Evolutionary conservation across 1,140 invertebrate genomes (phyloP), one percentile per base, ranked within the genome.

Genomic region (Euschistus heros): DNA sequence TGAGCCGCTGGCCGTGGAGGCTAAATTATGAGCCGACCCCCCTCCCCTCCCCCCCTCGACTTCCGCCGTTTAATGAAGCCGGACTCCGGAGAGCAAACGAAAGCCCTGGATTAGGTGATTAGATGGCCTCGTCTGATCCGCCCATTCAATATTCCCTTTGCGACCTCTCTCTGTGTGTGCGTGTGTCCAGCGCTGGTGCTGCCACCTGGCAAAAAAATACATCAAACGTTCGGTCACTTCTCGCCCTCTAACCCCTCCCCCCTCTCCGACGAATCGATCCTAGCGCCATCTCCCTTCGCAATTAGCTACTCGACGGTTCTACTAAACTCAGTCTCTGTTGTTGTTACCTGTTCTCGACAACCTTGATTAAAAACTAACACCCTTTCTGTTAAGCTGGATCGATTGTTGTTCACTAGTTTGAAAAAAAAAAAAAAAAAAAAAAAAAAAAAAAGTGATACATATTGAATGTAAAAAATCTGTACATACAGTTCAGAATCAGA

Each of bases 201-300:
- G n/a, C n/a, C 54, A 57, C 54, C 54, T 57, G 54, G 15, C 54
- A 57, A 57, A 57, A 57, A 57, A 57, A 57, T 57, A 57, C 54
- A 57, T 57, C 54, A 57, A 57, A 57, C 54, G 54, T 20, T 24
- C 24, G 54, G 54, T 57, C 54, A 57, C 54, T 57, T 57, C 54
- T 57, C 54, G 8, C 18, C 10, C 5, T 14, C n/a, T n/a, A n/a
- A n/a, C n/a, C 15, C 46, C 46, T 22, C 52, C 52, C 30, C 52
- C 2, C 20, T 6, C 20, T 7, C 47, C 6, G n/a, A 22, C 54
- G 18, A 15, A 22, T 57, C 54, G 54, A 24, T 57, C 54, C 18
- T 57, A 57, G 24, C 54, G 54, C 54, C 54, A 57, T 57, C 54
- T 20, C 18, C 54, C 24, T 24, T 57, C 4, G 54, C 54, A 57